phyloP scores from a whole-genome alignment of 37 sponge, comb jelly and placozoan genomes.

The Ianthella basta region DNA sequence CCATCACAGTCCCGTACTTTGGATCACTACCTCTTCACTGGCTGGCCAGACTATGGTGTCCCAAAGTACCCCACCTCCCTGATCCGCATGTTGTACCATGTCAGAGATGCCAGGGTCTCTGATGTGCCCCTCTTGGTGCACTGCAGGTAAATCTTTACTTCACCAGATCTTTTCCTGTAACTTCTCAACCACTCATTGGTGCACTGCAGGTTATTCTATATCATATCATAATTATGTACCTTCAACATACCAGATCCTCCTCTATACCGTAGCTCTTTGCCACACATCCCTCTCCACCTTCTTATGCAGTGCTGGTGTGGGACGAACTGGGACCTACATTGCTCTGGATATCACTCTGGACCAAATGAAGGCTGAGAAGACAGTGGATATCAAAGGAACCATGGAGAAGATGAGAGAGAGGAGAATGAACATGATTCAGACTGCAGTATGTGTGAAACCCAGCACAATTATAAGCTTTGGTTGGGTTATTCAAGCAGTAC shows the following conservation, averaged over 20 bases:
- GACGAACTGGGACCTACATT: constrained; percentile 74
- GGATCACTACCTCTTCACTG: constrained; percentile 26
- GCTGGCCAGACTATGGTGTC: constrained; percentile 4
- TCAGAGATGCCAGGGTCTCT: not conserved
- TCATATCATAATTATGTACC: too few species aligned
- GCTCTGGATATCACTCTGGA: constrained; percentile 59
- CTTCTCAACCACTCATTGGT: too few species aligned
- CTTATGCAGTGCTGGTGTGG: constrained; percentile 89
- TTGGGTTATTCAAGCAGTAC: too few species aligned
- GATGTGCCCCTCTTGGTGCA: not conserved
- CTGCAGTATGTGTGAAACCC: too few species aligned
- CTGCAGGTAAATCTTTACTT: constrained; percentile 7
- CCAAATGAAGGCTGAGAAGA: constrained; percentile 45
- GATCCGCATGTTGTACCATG: not conserved
- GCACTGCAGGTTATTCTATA: too few species aligned
- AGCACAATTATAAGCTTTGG: too few species aligned
- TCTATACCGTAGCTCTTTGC: too few species aligned
- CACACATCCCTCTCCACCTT: too few species aligned
- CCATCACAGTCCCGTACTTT: too few species aligned
- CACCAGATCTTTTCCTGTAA: too few species aligned
- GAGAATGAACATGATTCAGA: constrained; percentile 75
- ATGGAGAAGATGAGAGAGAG: constrained; percentile 55
- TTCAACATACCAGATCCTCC: too few species aligned
- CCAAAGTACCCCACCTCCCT: not conserved
- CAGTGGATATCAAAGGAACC: constrained; percentile 48